Conservation (phyloP, 2,888 invertebrate genomes). For the Malthinus flaveolus region DNA sequence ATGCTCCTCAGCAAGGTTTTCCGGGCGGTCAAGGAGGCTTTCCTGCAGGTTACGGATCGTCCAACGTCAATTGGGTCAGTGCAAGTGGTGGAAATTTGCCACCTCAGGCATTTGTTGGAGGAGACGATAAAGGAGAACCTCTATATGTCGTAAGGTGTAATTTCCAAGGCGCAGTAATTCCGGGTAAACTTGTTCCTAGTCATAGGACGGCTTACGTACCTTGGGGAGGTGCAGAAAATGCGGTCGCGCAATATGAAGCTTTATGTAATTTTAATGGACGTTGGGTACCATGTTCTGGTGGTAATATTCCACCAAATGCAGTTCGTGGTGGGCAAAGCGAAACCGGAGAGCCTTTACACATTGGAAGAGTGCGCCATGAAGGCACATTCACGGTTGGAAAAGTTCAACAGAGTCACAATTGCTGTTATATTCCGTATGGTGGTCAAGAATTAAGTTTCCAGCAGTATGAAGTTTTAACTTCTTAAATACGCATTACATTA, state of each 20-base stretch:
- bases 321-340: conserved; percentile 71
- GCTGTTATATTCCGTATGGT: conserved; percentile 83
- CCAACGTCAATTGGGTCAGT: conserved; percentile 63
- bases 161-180: conserved; percentile 73
- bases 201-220: conserved; percentile 67
- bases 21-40: background rate
- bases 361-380: conserved; percentile 78
- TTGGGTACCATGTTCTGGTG: conserved; percentile 52
- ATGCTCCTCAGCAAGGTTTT: background rate
- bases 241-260: conserved; percentile 70
- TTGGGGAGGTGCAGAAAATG: conserved; percentile 77
- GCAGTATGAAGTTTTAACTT: conserved; percentile 78
- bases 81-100: conserved; percentile 71
- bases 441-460: conserved; percentile 78
- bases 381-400: conserved; percentile 79
- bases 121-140: conserved; percentile 63
- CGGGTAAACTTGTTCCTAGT: conserved; percentile 76
- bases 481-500: conserved; percentile 38
- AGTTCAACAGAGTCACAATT: conserved; percentile 80
- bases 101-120: conserved; percentile 71
- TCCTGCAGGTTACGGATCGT: background rate
- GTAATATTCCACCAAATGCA: conserved; percentile 72
- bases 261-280: conserved; percentile 51
- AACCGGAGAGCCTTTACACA: conserved; percentile 77
- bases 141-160: conserved; percentile 72